phyloP scores from a whole-genome alignment of 2,888 invertebrate species.

The Ariolimax columbianus region DNA sequence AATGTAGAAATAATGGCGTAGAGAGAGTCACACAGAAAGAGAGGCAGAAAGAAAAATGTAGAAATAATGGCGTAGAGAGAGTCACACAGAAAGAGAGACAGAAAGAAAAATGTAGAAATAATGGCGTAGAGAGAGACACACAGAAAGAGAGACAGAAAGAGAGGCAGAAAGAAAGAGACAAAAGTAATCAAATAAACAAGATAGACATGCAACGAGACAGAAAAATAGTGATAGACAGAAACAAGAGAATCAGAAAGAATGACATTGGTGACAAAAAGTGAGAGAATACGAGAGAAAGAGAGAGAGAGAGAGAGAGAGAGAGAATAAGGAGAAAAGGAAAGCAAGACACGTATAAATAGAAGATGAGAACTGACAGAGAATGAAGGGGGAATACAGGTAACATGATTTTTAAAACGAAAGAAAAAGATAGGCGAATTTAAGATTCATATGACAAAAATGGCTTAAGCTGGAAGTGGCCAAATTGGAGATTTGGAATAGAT shows the following conservation, averaged over 20 bases:
- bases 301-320: not conserved
- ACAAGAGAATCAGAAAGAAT: not conserved
- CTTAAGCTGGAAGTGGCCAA: too few relatives aligned
- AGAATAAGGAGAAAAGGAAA: not conserved
- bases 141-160: not conserved
- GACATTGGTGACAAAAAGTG: not conserved
- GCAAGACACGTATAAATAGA: not conserved
- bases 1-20: not conserved
- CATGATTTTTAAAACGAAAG: too few relatives aligned
- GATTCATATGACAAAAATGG: too few relatives aligned
- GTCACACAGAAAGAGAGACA: conserved; percentile 18
- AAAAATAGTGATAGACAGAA: too few relatives aligned
- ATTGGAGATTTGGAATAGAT: too few relatives aligned
- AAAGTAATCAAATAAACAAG: too few relatives aligned
- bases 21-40: not conserved
- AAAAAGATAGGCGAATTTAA: too few relatives aligned
- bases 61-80: too few relatives aligned
- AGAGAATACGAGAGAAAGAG: not conserved
- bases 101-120: not conserved
- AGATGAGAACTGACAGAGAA: too few relatives aligned
- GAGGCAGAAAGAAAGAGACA: not conserved
- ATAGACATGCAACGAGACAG: too few relatives aligned
- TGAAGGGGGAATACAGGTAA: too few relatives aligned
- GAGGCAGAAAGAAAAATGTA: not conserved
- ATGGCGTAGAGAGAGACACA: not conserved